Conservation (phyloP, 2,113 vertebrate genomes). For the Ciconia stormi region DNA sequence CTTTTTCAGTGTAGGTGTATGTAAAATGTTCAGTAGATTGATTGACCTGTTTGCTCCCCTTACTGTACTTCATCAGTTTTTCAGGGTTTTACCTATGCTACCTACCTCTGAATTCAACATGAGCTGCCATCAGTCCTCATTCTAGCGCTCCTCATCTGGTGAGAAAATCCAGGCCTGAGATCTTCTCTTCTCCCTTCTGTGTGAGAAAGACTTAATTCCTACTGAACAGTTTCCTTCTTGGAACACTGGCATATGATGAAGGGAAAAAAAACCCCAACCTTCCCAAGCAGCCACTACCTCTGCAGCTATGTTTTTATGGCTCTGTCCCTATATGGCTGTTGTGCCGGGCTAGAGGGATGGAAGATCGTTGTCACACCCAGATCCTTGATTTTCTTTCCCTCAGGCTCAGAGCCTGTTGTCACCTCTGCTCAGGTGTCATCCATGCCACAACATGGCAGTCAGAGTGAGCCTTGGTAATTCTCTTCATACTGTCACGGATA, state of each 20-base stretch:
- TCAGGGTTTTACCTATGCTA: neutral
- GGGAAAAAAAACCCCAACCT: neutral
- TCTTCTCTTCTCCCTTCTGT: neutral
- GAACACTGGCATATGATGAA: neutral
- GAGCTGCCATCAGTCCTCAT: neutral
- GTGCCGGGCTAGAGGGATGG: neutral
- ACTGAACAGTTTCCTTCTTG: neutral
- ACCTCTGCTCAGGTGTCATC: neutral
- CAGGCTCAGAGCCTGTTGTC: neutral
- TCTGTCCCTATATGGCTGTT: neutral
- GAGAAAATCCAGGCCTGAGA: neutral
- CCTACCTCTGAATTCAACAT: neutral
- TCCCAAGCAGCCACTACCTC: neutral
- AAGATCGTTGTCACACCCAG: neutral
- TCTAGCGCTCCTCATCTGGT: neutral
- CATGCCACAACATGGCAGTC: neutral
- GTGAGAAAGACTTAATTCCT: neutral
- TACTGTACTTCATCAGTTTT: neutral
- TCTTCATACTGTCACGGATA: neutral
- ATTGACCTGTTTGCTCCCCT: neutral
- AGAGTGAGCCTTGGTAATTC: neutral
- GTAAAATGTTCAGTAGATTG: neutral
- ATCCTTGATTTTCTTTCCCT: neutral
- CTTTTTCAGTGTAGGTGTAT: neutral
- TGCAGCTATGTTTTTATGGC: neutral